Evolutionary conservation across 2,113 vertebrate species (phyloP), one percentile per base, ranked within the genome.

Genomic region (Cnemophilus loriae): DNA sequence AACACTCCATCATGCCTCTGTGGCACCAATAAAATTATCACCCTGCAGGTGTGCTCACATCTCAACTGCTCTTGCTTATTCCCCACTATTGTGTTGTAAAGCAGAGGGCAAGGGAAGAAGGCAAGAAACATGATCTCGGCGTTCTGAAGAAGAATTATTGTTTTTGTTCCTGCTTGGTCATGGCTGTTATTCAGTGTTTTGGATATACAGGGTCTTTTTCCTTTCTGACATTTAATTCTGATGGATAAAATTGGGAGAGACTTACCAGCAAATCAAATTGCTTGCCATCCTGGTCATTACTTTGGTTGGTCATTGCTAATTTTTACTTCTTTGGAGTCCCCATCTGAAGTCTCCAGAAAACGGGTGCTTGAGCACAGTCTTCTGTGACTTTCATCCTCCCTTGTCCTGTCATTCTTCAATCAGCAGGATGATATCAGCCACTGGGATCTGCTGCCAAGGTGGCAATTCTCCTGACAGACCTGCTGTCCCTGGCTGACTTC

Each of bases 121-220:
- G 8, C 15, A 79, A 47, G 49, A 78, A 79, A 57, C 3, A 37
- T 27, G 14, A 89, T 20, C 27, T 61, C 7, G 9, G 7, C 30
- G 14, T 21, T 69, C 7, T 52, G 16, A 52, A 74, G 19, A 61
- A 71, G 20, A 84, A 50, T 14, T 57, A 1, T 6, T 80, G 9
- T 4, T 64, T 88, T 27, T 11, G 16, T 56, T 93, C 27, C 17
- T 52, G 8, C 20, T 60, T 77, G 71, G 35, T 47, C 18, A 56
- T 60, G 22, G 24, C 3, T 52, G 16, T 47, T 74, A 44, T 80
- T 87, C 32, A n/a, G 13, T 49, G 18, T 28, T 89, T 89, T 65
- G 24, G 22, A 19, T 41, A 23, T 4, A 16, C 1, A 1, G 1
- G 0, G 1, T 39, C 18, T 16, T 46, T 68, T 81, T 28, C 37